A percentile compares a stretch with the other conserved stretches of the same genome.
Conservation (phyloP, 2,113 vertebrate species). For the Ammospiza nelsoni region DNA sequence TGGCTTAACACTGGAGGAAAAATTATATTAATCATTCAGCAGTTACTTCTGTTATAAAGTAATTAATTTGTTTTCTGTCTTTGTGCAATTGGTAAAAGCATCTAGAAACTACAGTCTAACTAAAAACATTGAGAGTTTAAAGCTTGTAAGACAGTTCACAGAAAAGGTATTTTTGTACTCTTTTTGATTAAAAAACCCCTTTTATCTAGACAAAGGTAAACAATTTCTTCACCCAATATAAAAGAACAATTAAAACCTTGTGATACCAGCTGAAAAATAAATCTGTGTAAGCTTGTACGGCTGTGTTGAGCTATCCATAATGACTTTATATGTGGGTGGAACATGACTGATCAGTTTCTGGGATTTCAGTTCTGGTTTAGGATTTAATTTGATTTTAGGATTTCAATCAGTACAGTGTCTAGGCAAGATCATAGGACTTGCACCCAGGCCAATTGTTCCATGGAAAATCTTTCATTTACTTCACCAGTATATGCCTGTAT, state of each 20-base stretch:
- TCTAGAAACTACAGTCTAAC: not conserved
- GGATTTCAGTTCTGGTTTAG: not conserved
- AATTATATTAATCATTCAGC: conserved; percentile 5
- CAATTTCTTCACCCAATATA: not conserved
- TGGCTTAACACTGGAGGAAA: conserved; percentile 13
- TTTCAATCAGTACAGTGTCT: not conserved
- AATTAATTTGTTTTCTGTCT: conserved; percentile 20
- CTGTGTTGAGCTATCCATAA: not conserved
- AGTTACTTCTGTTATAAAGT: not conserved
- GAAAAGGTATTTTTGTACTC: not conserved
- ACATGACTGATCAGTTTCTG: not conserved
- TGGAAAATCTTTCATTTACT: not conserved
- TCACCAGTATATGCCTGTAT: not conserved
- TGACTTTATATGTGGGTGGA: not conserved
- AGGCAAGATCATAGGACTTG: not conserved
- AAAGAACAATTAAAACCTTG: not conserved
- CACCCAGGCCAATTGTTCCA: not conserved
- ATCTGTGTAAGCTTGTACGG: not conserved
- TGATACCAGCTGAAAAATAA: not conserved
- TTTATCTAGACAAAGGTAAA: not conserved
- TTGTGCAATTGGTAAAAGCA: not conserved
- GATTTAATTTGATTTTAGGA: not conserved
- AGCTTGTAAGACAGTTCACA: not conserved
- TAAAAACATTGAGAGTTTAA: not conserved
- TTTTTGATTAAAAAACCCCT: not conserved